Evolutionary conservation across 2,113 vertebrate species (phyloP).

Genomic region (Alligator mississippiensis): DNA sequence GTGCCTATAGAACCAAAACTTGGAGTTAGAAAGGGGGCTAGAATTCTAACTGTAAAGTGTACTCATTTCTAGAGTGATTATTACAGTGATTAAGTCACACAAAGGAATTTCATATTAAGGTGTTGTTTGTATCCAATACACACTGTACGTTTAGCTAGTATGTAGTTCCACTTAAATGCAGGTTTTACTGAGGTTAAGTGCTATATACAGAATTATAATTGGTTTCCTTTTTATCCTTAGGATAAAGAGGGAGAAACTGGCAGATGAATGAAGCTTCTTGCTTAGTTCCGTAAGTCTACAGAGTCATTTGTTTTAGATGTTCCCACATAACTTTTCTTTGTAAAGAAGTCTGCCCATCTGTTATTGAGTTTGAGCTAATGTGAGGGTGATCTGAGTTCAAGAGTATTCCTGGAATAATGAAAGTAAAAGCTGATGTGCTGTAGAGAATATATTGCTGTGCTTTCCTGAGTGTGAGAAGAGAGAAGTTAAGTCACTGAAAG

Average conservation of each 20-base stretch:
- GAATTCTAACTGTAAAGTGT: neutral
- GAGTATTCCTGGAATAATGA: neutral
- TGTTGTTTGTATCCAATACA: neutral
- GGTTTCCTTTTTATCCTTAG: neutral
- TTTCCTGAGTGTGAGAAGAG: neutral
- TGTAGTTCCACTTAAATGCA: neutral
- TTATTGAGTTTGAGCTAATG: neutral
- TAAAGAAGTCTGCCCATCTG: neutral
- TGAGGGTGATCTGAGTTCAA: rapidly evolving
- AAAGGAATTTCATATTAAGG: neutral
- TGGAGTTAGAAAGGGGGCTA: neutral
- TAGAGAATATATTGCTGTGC: neutral
- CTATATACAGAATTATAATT: neutral
- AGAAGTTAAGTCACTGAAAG: neutral
- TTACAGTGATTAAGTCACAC: neutral
- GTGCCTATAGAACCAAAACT: neutral
- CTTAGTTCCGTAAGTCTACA: neutral
- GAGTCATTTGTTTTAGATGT: neutral
- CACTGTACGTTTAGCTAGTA: neutral
- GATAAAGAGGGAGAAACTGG: neutral
- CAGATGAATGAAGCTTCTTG: neutral
- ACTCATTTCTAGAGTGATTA: neutral
- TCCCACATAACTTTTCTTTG: neutral
- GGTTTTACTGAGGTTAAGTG: neutral
- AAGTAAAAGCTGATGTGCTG: no score